phyloP scores from a whole-genome alignment of 2,113 vertebrate species.

The Scortum barcoo region DNA sequence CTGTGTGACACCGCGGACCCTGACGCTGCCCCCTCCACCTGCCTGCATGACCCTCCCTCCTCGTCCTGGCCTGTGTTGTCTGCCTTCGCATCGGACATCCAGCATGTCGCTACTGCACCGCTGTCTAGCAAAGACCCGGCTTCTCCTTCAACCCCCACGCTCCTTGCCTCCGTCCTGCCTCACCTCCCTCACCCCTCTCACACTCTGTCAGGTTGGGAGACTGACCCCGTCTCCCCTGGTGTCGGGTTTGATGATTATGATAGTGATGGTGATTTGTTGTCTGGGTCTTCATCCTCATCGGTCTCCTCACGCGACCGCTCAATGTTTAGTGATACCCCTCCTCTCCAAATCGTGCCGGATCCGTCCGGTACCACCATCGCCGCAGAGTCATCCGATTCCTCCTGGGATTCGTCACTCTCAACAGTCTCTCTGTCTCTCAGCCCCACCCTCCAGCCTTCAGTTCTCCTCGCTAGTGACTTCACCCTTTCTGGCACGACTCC shows the following conservation, averaged over 20 bases:
- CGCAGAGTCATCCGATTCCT: slow-evolving; percentile 78
- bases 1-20: slow-evolving; percentile 80
- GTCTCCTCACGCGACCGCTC: slow-evolving; percentile 78
- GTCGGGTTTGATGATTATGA: slow-evolving; percentile 55
- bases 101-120: slow-evolving; percentile 88
- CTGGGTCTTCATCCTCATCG: slow-evolving; percentile 82
- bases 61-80: slow-evolving; percentile 89
- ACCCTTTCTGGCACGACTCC: slow-evolving; percentile 80
- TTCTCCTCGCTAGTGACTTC: slow-evolving; percentile 83
- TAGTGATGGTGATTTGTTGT: slow-evolving; percentile 75
- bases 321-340: slow-evolving; percentile 82
- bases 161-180: slow-evolving; percentile 63
- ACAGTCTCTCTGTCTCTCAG: slow-evolving; percentile 77
- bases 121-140: slow-evolving; percentile 85
- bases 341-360: slow-evolving; percentile 82
- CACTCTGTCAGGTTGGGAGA: slow-evolving; percentile 82
- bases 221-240: slow-evolving; percentile 81
- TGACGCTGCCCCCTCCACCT: slow-evolving; percentile 47
- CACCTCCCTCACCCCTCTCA: slow-evolving; percentile 77
- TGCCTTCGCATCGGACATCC: slow-evolving; percentile 86
- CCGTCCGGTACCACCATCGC: slow-evolving; percentile 71
- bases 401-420: slow-evolving; percentile 79
- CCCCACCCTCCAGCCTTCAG: slow-evolving; percentile 85
- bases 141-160: slow-evolving; percentile 69
- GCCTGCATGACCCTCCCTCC: slow-evolving; percentile 93